Evolutionary conservation across 1,140 invertebrate genomes (phyloP), one percentile per base, ranked within the genome.

Genomic region (Scaptomyza pallida): DNA sequence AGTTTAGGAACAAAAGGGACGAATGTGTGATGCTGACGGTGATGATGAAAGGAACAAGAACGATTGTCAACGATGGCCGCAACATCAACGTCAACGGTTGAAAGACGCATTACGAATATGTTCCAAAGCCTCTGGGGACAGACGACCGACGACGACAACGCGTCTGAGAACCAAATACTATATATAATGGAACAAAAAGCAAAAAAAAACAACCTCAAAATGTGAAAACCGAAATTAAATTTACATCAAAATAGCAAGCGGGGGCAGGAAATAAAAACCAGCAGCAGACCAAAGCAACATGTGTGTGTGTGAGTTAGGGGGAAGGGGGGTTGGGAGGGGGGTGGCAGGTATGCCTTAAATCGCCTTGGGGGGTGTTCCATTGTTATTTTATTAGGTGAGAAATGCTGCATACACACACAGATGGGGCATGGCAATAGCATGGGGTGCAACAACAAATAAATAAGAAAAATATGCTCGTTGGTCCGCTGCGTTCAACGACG

Each of bases 381-480:
- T 86, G 81, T 85, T 86, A 80, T 85, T 85, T 85, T 85, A 85
- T 85, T 85, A 85, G 80, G 80, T 85, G 80, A 85, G 81, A 85
- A 85, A 76, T 85, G 80, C 33, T 59, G 57, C 41, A 16, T 48
- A 15, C 15, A n/a, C 12, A 50, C 6, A 12, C 47, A 21, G 33
- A 5, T n/a, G 6, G 13, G 30, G 12, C 23, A 26, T 26, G 15
- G 48, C n/a, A 10, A 10, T 23, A 9, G 21, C 21, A 5, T 23
- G 57, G 10, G 13, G 0, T 17, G 51, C 40, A 43, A 40, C 41
- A 40, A 40, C 23, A 52, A 71, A 72, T 79, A 85, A 85, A 85
- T 85, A 79, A 70, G 44, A 21, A 73, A 85, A 85, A 85, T 85
- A 79, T 80, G 81, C 47, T 78, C 47, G 37, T 60, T 63, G 57